These are phyloP conservation scores for Merodon equestris DNA, from an alignment of 2,888 invertebrate species.

Conservation along the genomic window DNA sequence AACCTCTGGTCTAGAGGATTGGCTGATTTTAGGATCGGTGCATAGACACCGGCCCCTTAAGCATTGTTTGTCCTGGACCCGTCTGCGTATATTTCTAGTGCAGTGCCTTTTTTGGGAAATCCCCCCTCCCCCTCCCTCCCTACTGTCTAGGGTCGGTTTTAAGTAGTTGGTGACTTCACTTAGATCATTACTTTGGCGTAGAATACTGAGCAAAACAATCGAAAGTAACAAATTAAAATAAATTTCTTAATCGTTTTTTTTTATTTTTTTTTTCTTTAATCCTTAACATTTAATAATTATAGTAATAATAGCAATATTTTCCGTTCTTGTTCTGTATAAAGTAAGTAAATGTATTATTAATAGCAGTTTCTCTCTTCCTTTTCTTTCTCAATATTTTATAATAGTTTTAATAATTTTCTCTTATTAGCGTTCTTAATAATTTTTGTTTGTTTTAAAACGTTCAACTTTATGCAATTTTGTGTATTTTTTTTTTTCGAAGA, in stretches of 20 bases:
- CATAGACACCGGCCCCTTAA: too few relatives aligned
- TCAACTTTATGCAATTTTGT: constrained; percentile 38
- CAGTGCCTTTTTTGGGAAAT: too few relatives aligned
- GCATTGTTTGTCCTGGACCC: too few relatives aligned
- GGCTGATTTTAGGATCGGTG: too few relatives aligned
- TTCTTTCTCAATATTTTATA: constrained; percentile 15
- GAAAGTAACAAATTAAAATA: too few relatives aligned
- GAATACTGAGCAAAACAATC: too few relatives aligned
- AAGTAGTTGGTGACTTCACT: too few relatives aligned
- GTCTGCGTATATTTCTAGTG: too few relatives aligned
- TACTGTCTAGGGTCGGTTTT: too few relatives aligned
- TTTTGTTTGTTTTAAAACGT: constrained; percentile 62
- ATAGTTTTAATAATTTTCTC: constrained; percentile 41
- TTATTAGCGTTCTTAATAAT: constrained; percentile 53
- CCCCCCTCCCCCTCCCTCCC: too few relatives aligned
- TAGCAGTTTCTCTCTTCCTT: constrained; percentile 56
- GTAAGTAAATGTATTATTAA: constrained; percentile 65
- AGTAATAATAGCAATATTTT: constrained; percentile 62
- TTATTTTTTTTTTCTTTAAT: constrained; percentile 64
- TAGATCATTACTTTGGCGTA: too few relatives aligned
- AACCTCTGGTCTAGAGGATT: too few relatives aligned
- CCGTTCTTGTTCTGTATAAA: constrained; percentile 56
- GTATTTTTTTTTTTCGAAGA: constrained; percentile 7
- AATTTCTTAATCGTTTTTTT: constrained; percentile 42
- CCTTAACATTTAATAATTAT: constrained; percentile 65